These are phyloP conservation scores for Pammene aurita DNA, from an alignment of 2,888 invertebrate genomes.

Conservation along the genomic window DNA sequence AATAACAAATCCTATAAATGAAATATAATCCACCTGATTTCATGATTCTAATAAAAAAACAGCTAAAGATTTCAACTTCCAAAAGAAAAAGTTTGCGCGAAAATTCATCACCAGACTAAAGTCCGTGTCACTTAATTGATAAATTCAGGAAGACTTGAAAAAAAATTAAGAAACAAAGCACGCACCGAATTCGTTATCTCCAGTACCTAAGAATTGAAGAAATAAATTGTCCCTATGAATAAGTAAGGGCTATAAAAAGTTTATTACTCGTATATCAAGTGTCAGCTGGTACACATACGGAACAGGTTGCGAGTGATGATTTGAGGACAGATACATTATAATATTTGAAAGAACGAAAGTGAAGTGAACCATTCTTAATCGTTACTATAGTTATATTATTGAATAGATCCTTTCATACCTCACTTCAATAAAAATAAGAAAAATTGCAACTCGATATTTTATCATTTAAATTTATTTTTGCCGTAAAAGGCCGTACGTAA, in stretches of 20 bases:
- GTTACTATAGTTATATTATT: too few relatives aligned
- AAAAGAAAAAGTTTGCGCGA: neutral
- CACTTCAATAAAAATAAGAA: too few relatives aligned
- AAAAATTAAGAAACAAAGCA: conserved; percentile 25
- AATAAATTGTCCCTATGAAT: conserved; percentile 39
- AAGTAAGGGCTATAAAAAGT: conserved; percentile 32
- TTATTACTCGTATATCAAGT: conserved; percentile 20
- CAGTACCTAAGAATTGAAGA: conserved; percentile 27
- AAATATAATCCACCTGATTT: too few relatives aligned
- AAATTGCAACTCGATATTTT: too few relatives aligned
- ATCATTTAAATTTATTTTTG: too few relatives aligned
- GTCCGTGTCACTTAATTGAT: neutral
- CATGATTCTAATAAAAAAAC: too few relatives aligned
- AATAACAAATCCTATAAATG: too few relatives aligned
- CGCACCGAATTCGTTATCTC: conserved; percentile 30
- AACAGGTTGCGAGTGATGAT: neutral
- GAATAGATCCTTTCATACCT: too few relatives aligned
- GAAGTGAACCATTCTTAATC: too few relatives aligned
- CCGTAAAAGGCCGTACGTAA: too few relatives aligned
- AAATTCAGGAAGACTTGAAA: conserved; percentile 11
- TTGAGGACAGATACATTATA: neutral
- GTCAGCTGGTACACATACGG: conserved; percentile 12
- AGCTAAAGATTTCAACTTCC: neutral
- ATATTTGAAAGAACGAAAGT: neutral
- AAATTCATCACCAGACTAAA: neutral